Evolutionary conservation across 2,797 vertebrate species (phyloP).

Genomic region (Pyrocephalus nanus): DNA sequence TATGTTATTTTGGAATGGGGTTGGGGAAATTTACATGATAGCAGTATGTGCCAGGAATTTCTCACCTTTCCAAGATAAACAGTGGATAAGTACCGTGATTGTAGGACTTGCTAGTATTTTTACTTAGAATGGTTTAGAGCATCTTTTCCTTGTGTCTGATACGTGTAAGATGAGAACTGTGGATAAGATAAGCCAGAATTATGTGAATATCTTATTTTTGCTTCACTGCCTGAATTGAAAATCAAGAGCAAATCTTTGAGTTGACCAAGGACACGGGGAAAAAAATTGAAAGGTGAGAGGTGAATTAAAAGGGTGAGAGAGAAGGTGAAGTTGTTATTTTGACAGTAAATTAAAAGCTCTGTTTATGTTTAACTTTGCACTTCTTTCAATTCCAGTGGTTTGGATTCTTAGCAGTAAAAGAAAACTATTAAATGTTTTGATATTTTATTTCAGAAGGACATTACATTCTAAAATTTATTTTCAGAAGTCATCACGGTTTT

Average conservation of each 20-base stretch:
- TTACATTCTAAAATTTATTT: neutral
- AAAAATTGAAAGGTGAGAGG: neutral
- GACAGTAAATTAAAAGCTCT: neutral
- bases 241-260: neutral
- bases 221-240: neutral
- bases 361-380: neutral
- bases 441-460: neutral
- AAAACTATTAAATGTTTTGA: neutral
- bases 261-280: neutral
- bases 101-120: neutral
- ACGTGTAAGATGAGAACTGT: neutral
- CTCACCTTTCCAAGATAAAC: constrained; percentile 43
- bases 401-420: neutral
- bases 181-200: neutral
- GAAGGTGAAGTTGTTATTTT: neutral
- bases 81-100: neutral
- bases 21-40: neutral
- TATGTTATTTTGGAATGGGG: neutral
- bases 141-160: neutral
- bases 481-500: neutral
- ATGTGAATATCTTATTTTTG: neutral
- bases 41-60: neutral
- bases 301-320: neutral
- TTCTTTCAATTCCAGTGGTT: neutral
- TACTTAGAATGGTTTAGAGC: neutral